Evolutionary conservation across 1,140 invertebrate species (phyloP), one percentile per base, ranked within the genome.

Genomic region (Caenorhabditis tropicalis): DNA sequence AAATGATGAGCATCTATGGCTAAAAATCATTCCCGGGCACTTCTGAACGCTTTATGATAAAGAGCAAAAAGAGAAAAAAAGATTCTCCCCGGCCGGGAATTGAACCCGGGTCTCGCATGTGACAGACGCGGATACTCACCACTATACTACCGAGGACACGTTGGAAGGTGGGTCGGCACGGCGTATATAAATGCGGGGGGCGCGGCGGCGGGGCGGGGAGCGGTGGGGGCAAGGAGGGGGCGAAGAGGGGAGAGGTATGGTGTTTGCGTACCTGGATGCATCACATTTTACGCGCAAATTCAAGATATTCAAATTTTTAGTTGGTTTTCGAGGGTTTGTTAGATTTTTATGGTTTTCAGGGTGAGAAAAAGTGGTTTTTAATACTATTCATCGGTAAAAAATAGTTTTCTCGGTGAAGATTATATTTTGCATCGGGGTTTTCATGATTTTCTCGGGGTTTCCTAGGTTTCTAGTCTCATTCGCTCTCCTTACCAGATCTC

Each of bases 61-160:
- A 79, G 9, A 21, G 15, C 2, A 43, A 79, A 39, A 39, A 24
- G 39, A 43, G 19, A 36, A 79, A 29, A 81, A 85, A 81, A 85
- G 83, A 82, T 81, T 85, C 87, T 87, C 87, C 79, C 83, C 87
- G 87, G 87, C 87, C 87, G 87, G 87, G 87, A 87, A 87, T 87
- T 87, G 88, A 88, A 88, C 87, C 87, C 87, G 87, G 87, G 87
- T 88, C 87, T 88, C 87, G 79, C 87, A 86, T 81, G 87, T 88
- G 87, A 88, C 87, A 88, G 87, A 80, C 87, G 87, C 85, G 87
- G 86, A 88, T 88, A 88, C 87, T 88, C 74, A 88, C 87, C 86
- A 88, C 87, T 88, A 88, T 88, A 87, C 87, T 88, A 88, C 86
- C 83, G 85, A 86, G 65, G 65, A 74, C 65, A 74, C 36, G 65